These are phyloP conservation scores for Epirrhoe tristata DNA, from an alignment of 2,888 invertebrate species.

Conservation along the genomic window DNA sequence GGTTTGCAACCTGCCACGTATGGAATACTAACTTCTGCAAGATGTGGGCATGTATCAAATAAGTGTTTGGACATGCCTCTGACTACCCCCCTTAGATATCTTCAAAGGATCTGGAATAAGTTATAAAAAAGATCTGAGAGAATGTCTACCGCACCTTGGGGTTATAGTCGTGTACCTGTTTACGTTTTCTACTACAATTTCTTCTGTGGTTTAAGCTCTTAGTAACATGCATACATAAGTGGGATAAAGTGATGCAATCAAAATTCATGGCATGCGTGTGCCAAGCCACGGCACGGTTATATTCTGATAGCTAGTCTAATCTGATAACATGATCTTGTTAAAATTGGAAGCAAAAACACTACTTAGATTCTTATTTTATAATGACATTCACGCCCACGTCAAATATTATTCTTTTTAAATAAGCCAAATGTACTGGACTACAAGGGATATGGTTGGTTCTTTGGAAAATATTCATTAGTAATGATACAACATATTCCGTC, in stretches of 20 bases:
- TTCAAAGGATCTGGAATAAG: no score
- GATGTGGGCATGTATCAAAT: no score
- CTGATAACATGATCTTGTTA: not conserved
- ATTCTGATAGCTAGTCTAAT: slow-evolving; percentile 16
- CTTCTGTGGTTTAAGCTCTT: slow-evolving; percentile 17
- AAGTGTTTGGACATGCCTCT: no score
- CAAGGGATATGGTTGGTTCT: not conserved
- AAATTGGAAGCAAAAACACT: slow-evolving; percentile 3
- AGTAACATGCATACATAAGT: slow-evolving; percentile 23
- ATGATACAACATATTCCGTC: not conserved
- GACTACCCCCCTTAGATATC: no score
- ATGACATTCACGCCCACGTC: not conserved
- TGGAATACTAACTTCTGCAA: no score
- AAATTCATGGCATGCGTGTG: slow-evolving; percentile 23
- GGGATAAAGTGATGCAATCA: slow-evolving; percentile 28
- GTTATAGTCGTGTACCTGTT: no score
- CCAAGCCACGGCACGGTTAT: slow-evolving; percentile 8
- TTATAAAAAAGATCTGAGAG: no score
- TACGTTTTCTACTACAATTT: no score
- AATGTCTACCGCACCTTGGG: no score
- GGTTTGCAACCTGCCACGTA: no score
- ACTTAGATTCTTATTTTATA: no score
- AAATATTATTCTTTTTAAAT: not conserved
- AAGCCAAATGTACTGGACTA: not conserved
- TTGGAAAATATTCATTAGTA: not conserved